Evolutionary conservation across 2,888 invertebrate genomes (phyloP).

Genomic region (Thymelicus acteon): DNA sequence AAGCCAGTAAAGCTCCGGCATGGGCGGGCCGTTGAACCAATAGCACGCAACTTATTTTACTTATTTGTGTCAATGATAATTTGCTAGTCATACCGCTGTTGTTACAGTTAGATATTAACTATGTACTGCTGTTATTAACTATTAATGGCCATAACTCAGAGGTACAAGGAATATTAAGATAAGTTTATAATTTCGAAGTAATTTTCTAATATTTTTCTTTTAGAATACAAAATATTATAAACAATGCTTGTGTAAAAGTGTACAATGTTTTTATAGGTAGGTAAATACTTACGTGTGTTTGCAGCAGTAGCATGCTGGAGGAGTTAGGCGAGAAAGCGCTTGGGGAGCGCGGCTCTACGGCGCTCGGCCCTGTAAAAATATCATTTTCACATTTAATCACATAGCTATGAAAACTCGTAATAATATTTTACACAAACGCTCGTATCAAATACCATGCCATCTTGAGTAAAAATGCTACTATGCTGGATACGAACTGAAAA

Average conservation of each 20-base stretch:
- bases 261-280: neutral
- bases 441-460: conserved; percentile 4
- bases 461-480: neutral
- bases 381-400: conserved; percentile 1
- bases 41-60: conserved; percentile 57
- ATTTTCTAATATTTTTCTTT: no score
- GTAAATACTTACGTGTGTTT: conserved; percentile 90
- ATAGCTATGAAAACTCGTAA: conserved; percentile 12
- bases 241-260: no score
- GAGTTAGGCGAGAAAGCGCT: conserved; percentile 83
- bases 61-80: conserved; percentile 45
- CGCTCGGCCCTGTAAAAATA: conserved; percentile 83
- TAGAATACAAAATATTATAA: no score
- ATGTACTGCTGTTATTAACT: no score
- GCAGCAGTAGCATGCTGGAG: conserved; percentile 97
- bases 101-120: conserved; percentile 33
- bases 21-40: conserved; percentile 72
- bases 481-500: conserved; percentile 4
- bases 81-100: conserved; percentile 40
- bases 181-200: no score
- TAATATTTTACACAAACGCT: neutral
- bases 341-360: conserved; percentile 84
- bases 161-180: no score
- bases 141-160: no score
- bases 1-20: conserved; percentile 48